Evolutionary conservation across 2,797 vertebrate genomes (phyloP), one percentile per base, ranked within the genome.

Genomic region (Chromis chromis): DNA sequence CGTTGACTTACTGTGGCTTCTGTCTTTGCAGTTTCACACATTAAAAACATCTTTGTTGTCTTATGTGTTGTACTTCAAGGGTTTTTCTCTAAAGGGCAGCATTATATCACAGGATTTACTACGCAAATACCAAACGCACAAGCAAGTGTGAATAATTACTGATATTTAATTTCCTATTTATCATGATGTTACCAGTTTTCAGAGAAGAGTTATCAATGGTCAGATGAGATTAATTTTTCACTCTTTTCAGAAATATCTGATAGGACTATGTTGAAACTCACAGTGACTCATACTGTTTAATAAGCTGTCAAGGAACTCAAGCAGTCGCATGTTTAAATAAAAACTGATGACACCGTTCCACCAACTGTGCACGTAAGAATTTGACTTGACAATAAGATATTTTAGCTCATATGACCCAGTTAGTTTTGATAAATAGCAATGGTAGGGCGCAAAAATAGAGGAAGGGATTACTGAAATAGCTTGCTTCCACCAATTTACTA

Each of bases 11-110:
- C 74, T 89, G 83, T 86, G 50, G 82, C 44, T 66, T 72, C 24
- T 82, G 72, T 76, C 79, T 57, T 87, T 61, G 36, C 55, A 49
- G 70, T 82, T 84, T 90, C 82, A 84, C 84, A 89, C 84, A 82
- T 89, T 85, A 86, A 71, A 59, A 77, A 59, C 13, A 5, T 62
- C 61, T 79, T 80, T 81, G 48, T 75, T 70, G 44, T 67, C 49
- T 72, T 65, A 16, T 52, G 66, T 72, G 75, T 73, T 77, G 58
- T 64, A 56, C 56, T 76, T 78, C 19, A 68, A 70, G 28, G 56
- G 16, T 14, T 59, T 78, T 70, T 68, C 65, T 75, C 33, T 70
- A 13, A 69, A 70, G 52, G 65, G 21, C 39, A 53, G n/a, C 31
- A 54, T 50, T 57, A 24, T 76, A 19, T 42, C 10, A 48, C 21